Base-by-base conservation (phyloP, 2,888 invertebrate species). In the Amblyjoppa proteus region DNA sequence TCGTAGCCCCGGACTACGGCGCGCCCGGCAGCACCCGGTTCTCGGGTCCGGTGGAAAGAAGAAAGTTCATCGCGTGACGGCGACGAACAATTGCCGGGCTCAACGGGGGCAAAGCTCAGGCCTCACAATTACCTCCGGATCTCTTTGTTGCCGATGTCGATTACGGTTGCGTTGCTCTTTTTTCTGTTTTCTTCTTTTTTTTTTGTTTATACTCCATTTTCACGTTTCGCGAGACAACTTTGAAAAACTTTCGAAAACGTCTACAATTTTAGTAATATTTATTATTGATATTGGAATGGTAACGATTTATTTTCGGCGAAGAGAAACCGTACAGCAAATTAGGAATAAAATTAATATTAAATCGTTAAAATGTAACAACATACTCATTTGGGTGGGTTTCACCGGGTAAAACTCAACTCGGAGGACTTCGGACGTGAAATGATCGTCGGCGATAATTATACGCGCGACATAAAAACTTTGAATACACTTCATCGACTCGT, bases 1-100 rank as follows among this genome's bases (percentile, higher is more conserved):
- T 73, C 77, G 49, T 73, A 68, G 73, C 51, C 75, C 79, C 53
- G 66, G 58, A 53, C 64, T 66, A 77, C 76, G 76, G 66, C 75
- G 16, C 28, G 71, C 66, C 51, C 38, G 74, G 51, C 56, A 38
- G 49, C 69, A 61, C 74, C 61, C 58, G 66, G 45, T 13, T 41
- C 41, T 41, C 58, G 34, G 66, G 64, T 31, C 9, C n/a, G 20
- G 49, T 34, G 28, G 58, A 70, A 81, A 81, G 81, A 81, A 81
- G 81, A 70, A 81, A 81, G 81, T 70, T 81, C 61, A 49, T 81
- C 64, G 70, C 76, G 76, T 76, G 81, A 61, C 28, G 25, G 81
- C 61, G 38, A 56, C 71, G 81, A 76, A 82, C 81, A 82, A 82
- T 81, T 73, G 68, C 53, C 28, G 56, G n/a, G 74, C 9, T 25